Base-by-base conservation (phyloP, 2,888 invertebrate genomes). In the Athalia cordata region DNA sequence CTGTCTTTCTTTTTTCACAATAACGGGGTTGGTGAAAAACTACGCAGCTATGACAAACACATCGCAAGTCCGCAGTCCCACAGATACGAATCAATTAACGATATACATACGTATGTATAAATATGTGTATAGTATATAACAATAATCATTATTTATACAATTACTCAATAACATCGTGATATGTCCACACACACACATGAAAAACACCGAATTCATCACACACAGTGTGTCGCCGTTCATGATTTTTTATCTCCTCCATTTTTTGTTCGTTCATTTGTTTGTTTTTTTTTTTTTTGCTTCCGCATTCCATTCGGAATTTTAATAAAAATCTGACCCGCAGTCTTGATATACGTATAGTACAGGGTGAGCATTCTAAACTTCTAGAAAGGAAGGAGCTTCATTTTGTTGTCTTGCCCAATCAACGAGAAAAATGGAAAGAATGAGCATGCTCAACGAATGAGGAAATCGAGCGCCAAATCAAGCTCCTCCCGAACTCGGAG, bases 1-100 rank as follows among this genome's bases (percentile, higher is more conserved):
- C 29, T 29, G 1, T 0, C 29, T 29, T 29, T 29, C 29, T 29
- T 29, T 29, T 29, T 11, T 61, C 11, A 61, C 7, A 61, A n/a
- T 68, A 29, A 29, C 43, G 13, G 59, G 72, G 59, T 57, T 59
- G 57, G 68, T 68, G 52, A 68, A 77, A 78, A 79, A 75, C 62
- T 79, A 81, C 78, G 29, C 29, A 76, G 76, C 80, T 81, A 81
- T n/a, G n/a, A 79, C 80, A 81, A 79, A 81, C 80, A 81, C 81
- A 81, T 81, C 81, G 77, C 80, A 81, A 81, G 62, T 81, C 77
- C 77, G 78, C 81, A 79, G 72, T 81, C 80, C 79, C 80, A 81
- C 81, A 79, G 57, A 77, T 77, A 80, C 80, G 76, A 80, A 80
- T 77, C 77, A 15, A 59, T 52, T 61, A 1, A 49, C n/a, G 9